Evolutionary conservation across 2,888 invertebrate genomes (phyloP).

Genomic region (Clitarchus hookeri): DNA sequence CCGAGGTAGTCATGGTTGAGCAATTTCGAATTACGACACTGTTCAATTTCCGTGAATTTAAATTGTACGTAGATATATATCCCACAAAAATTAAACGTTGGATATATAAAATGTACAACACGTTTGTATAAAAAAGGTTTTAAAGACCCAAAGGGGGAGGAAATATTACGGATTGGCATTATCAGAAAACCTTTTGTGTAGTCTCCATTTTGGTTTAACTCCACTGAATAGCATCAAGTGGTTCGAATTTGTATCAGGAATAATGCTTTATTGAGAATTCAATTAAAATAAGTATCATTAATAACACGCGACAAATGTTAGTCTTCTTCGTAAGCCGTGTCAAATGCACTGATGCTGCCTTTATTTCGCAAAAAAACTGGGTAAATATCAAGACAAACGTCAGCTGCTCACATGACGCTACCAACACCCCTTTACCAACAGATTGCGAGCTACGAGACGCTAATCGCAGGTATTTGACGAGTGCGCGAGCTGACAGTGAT

Average conservation of each 20-base stretch:
- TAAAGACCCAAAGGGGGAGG: not conserved
- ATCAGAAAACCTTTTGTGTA: conserved; percentile 40
- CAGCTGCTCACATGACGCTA: conserved; percentile 44
- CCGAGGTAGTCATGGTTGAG: conserved; percentile 18
- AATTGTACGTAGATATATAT: not conserved
- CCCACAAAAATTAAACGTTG: not conserved
- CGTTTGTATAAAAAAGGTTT: too few relatives aligned
- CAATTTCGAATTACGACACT: not conserved
- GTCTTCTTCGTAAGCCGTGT: not conserved
- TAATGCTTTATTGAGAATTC: not conserved
- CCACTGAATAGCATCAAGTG: conserved; percentile 31
- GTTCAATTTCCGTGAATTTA: not conserved
- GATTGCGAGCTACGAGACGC: conserved; percentile 59
- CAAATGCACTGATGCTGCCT: not conserved
- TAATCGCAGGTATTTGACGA: conserved; percentile 61
- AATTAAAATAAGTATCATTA: not conserved
- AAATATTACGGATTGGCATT: not conserved
- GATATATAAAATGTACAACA: not conserved
- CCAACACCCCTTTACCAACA: conserved; percentile 49
- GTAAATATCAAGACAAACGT: conserved; percentile 41
- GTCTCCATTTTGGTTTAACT: conserved; percentile 44
- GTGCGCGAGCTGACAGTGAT: conserved; percentile 69
- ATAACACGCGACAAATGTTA: not conserved
- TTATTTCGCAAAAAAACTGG: not conserved
- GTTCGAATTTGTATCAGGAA: conserved; percentile 10